phyloP scores from a whole-genome alignment of 2,113 vertebrate genomes.

The Pachyramphus minor region DNA sequence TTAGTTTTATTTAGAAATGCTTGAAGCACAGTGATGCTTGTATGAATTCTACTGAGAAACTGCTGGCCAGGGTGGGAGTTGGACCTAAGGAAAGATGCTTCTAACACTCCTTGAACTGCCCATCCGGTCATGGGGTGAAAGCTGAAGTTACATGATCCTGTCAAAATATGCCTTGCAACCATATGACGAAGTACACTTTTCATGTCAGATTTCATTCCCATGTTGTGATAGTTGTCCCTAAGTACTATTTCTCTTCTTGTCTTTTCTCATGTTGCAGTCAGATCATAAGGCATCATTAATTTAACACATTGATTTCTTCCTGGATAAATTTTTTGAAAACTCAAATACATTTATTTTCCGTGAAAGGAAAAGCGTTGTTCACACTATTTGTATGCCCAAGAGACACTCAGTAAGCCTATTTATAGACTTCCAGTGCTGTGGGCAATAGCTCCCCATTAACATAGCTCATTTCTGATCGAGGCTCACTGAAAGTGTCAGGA shows the following conservation, averaged over 20 bases:
- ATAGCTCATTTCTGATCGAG: accelerated
- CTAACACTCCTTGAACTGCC: background rate
- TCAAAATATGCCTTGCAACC: background rate
- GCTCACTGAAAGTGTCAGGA: background rate
- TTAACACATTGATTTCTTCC: background rate
- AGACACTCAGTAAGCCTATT: background rate
- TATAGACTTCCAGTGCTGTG: background rate
- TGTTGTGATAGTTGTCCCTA: background rate
- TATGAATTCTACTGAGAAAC: background rate
- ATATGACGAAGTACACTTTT: background rate
- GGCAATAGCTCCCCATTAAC: background rate
- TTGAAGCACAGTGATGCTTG: background rate
- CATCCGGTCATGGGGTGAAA: background rate
- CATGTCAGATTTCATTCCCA: background rate
- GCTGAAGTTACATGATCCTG: background rate
- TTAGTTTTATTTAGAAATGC: conserved; percentile 1
- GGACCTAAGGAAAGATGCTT: background rate
- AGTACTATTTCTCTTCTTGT: background rate
- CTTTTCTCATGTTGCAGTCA: background rate
- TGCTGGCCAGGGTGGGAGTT: background rate
- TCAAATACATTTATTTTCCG: background rate
- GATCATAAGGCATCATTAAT: background rate
- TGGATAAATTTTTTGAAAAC: background rate
- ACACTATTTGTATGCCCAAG: background rate
- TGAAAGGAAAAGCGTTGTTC: background rate